Percentiles rank a stretch among this genome's conserved stretches.
Conservation (phyloP, 2,797 vertebrate genomes). For the Argentina silus region DNA sequence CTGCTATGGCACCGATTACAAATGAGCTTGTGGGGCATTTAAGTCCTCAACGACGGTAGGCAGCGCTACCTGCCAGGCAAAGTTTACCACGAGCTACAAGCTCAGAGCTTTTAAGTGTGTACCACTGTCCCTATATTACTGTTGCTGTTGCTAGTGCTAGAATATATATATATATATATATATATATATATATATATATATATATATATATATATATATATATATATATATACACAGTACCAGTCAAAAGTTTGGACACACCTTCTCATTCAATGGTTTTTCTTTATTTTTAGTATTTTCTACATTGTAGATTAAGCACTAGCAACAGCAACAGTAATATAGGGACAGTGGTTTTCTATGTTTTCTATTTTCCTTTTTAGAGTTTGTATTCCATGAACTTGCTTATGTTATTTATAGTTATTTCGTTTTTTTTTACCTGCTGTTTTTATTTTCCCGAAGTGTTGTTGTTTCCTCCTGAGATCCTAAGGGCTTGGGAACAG, state of each 20-base stretch:
- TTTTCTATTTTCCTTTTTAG: neutral
- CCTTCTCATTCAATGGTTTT: too few species aligned
- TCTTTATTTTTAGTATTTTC: too few species aligned
- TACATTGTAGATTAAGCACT: too few species aligned
- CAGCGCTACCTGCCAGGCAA: too few species aligned
- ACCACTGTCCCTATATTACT: neutral
- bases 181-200: too few species aligned
- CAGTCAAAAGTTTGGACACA: too few species aligned
- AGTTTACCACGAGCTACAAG: too few species aligned
- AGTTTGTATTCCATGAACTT: neutral
- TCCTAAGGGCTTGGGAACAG: neutral
- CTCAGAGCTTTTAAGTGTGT: constrained; percentile 17
- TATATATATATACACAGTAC: too few species aligned
- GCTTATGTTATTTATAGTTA: neutral
- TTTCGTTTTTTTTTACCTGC: neutral
- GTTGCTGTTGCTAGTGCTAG: neutral
- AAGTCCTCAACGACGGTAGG: too few species aligned
- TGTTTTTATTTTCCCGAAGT: neutral
- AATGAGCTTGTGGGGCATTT: neutral
- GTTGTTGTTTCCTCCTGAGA: neutral
- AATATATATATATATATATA: too few species aligned
- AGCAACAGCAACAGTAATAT: neutral
- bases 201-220: too few species aligned
- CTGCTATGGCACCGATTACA: constrained; percentile 35
- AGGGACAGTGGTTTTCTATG: too few species aligned